Conservation (phyloP, 2,797 vertebrate species). For the Hyperoplus immaculatus region DNA sequence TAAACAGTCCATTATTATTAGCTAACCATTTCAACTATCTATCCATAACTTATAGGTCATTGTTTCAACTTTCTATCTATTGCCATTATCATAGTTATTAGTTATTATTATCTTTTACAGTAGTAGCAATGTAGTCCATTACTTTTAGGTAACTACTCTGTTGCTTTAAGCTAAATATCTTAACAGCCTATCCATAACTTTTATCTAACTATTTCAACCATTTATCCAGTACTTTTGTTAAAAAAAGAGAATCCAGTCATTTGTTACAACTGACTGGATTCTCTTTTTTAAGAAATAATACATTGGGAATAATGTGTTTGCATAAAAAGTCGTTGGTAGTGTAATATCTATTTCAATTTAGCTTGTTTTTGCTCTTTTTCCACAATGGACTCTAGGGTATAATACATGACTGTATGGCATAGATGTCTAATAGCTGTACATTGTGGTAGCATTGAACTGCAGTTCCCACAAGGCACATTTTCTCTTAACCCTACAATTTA, state of each 20-base stretch:
- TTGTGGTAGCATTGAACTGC: slow-evolving; percentile 30
- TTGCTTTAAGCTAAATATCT: not conserved
- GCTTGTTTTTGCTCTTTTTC: not conserved
- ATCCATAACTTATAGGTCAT: not conserved
- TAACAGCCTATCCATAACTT: not conserved
- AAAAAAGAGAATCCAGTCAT: not conserved
- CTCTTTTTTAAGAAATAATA: too few relatives aligned
- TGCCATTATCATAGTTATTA: not conserved
- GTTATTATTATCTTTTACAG: too few relatives aligned
- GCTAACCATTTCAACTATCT: not conserved
- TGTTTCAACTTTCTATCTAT: not conserved
- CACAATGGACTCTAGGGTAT: slow-evolving; percentile 8
- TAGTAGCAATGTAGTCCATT: too few relatives aligned
- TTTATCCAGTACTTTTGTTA: not conserved
- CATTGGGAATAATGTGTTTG: not conserved
- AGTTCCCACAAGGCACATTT: slow-evolving; percentile 15
- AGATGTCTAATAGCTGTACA: slow-evolving; percentile 32
- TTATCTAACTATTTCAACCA: not conserved
- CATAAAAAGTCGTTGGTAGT: slow-evolving; percentile 5
- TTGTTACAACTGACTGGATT: not conserved
- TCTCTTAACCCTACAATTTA: slow-evolving; percentile 12
- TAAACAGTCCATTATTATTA: not conserved
- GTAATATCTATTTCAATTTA: not conserved
- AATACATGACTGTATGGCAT: slow-evolving; percentile 7
- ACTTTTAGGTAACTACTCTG: not conserved